Conservation (phyloP, 2,797 vertebrate genomes). For the Silurus lanzhouensis region DNA sequence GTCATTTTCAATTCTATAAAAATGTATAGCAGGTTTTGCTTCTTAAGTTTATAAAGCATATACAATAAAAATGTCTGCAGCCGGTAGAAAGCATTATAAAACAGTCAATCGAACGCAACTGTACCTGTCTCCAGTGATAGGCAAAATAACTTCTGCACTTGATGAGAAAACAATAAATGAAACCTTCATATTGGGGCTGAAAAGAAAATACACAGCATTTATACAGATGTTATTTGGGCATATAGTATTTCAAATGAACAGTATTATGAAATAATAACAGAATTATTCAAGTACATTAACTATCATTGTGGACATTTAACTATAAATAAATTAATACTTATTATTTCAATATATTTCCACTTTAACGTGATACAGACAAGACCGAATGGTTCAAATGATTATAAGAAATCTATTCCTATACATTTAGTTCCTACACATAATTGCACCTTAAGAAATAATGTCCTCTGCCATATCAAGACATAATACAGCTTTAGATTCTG, state of each 20-base stretch:
- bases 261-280: no score
- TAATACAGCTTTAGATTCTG: constrained; percentile 5
- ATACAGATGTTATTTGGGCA: not conserved
- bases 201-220: constrained; percentile 48
- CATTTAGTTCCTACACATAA: no score
- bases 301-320: not conserved
- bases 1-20: not conserved
- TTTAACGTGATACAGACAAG: not conserved
- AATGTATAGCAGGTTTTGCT: not conserved
- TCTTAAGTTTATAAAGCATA: not conserved
- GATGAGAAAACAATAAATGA: constrained; percentile 94
- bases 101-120: constrained; percentile 25
- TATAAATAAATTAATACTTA: no score
- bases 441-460: not conserved
- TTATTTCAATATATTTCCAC: not conserved
- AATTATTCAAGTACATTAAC: not conserved
- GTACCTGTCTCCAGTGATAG: constrained; percentile 93
- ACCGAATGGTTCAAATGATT: not conserved
- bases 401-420: not conserved
- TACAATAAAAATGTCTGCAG: not conserved
- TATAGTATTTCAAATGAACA: no score
- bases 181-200: constrained; percentile 87
- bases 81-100: not conserved
- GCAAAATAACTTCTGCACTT: constrained; percentile 78
- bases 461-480: constrained; percentile 1